Conservation (phyloP, 2,113 vertebrate genomes). For the Hystrix brachyura region DNA sequence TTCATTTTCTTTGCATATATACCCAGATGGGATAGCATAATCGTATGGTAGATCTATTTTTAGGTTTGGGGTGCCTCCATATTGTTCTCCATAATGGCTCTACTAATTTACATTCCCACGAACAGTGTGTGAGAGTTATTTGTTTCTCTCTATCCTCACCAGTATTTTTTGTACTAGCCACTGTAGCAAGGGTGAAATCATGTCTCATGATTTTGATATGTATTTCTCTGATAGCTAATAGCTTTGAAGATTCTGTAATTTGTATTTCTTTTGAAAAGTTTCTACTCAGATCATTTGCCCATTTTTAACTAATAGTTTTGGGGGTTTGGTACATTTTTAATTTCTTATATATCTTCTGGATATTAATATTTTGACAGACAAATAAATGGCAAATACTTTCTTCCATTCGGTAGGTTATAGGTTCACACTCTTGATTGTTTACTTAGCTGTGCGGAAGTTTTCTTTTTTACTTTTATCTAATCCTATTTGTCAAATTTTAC, state of each 20-base stretch:
- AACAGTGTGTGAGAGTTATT: neutral
- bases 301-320: neutral
- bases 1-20: neutral
- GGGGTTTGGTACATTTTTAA: neutral
- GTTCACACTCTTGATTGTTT: neutral
- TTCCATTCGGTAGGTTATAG: neutral
- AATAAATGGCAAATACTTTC: neutral
- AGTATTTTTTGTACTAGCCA: neutral
- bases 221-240: neutral
- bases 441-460: neutral
- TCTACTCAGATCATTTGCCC: neutral
- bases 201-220: neutral
- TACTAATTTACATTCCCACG: neutral
- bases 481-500: neutral
- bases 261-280: neutral
- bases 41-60: neutral
- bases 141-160: neutral
- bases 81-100: neutral
- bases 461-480: neutral
- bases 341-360: neutral
- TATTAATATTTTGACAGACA: neutral
- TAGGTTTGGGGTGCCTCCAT: neutral
- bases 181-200: neutral
- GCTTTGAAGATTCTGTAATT: neutral
- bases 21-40: neutral